Evolutionary conservation across 2,113 vertebrate genomes (phyloP).

Genomic region (Vidua macroura): DNA sequence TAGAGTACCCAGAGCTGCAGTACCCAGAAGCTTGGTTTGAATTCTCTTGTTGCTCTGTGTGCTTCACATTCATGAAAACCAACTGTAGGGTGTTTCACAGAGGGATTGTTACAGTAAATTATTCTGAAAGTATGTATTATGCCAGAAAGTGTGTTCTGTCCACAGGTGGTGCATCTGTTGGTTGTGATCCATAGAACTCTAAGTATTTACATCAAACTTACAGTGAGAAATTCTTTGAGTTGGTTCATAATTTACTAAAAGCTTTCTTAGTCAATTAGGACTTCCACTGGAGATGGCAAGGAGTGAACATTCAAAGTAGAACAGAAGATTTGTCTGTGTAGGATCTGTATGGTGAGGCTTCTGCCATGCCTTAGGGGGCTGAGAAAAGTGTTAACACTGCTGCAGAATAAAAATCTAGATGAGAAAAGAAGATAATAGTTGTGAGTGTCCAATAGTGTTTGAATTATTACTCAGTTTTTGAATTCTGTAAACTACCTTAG

Average conservation of each 20-base stretch:
- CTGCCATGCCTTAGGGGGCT: not conserved
- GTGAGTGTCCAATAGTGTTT: not conserved
- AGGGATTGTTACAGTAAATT: not conserved
- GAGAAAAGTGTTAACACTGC: not conserved
- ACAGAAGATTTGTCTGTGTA: not conserved
- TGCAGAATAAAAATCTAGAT: not conserved
- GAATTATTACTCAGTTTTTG: conserved; percentile 2
- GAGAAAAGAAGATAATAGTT: not conserved
- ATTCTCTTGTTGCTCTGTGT: not conserved
- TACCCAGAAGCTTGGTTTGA: not conserved
- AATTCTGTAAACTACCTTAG: not conserved
- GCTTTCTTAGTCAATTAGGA: not conserved
- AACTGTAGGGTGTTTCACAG: not conserved
- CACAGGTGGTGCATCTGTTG: not conserved
- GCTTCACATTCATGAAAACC: not conserved
- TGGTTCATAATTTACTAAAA: not conserved
- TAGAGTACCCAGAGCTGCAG: not conserved
- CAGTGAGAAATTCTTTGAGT: not conserved
- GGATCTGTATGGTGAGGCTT: not conserved
- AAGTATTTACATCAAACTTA: not conserved
- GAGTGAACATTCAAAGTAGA: not conserved
- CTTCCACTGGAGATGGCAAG: not conserved
- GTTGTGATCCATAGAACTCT: not conserved
- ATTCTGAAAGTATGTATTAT: not conserved
- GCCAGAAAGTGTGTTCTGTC: not conserved